phyloP scores from a whole-genome alignment of 2,888 invertebrate species.

The Trichopria drosophilae region DNA sequence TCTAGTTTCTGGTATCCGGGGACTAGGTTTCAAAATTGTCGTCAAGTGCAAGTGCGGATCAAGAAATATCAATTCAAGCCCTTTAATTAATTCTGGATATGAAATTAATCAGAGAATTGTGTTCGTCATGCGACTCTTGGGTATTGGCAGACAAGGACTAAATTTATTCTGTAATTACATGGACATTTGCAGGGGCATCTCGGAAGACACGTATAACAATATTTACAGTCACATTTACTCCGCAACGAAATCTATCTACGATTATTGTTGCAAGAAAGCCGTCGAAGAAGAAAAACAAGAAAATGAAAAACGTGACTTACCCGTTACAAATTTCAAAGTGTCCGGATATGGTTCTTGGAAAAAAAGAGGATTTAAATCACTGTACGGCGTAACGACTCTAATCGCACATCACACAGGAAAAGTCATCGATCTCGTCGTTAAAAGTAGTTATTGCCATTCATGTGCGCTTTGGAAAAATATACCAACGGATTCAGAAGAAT shows the following conservation, averaged over 20 bases:
- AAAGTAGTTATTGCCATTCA: slow-evolving; percentile 19
- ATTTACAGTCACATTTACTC: slow-evolving; percentile 16
- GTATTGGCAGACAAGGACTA: slow-evolving; percentile 41
- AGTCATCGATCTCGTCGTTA: slow-evolving; percentile 25
- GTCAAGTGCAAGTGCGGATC: slow-evolving; percentile 31
- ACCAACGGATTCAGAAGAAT: slow-evolving; percentile 21
- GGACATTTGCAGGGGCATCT: slow-evolving; percentile 37
- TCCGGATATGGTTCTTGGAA: slow-evolving; percentile 18
- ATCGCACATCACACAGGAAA: slow-evolving; percentile 23
- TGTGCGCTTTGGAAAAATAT: slow-evolving; percentile 16
- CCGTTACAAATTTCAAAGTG: slow-evolving; percentile 14
- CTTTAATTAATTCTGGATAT: slow-evolving; percentile 36
- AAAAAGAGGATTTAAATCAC: slow-evolving; percentile 23
- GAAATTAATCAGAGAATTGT: slow-evolving; percentile 43
- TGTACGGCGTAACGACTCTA: slow-evolving; percentile 21
- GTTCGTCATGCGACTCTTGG: slow-evolving; percentile 42
- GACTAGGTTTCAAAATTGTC: slow-evolving; percentile 37
- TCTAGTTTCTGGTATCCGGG: too few relatives aligned
- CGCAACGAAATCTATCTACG: slow-evolving; percentile 17
- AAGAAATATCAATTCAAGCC: slow-evolving; percentile 36
- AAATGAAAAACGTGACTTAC: slow-evolving; percentile 25
- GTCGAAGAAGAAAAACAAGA: slow-evolving; percentile 25
- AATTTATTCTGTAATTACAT: slow-evolving; percentile 42
- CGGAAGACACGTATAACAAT: slow-evolving; percentile 31
- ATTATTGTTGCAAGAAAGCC: slow-evolving; percentile 25